These are phyloP conservation scores for Lomographa bimaculata DNA, from an alignment of 2,888 invertebrate species.

Conservation along the genomic window DNA sequence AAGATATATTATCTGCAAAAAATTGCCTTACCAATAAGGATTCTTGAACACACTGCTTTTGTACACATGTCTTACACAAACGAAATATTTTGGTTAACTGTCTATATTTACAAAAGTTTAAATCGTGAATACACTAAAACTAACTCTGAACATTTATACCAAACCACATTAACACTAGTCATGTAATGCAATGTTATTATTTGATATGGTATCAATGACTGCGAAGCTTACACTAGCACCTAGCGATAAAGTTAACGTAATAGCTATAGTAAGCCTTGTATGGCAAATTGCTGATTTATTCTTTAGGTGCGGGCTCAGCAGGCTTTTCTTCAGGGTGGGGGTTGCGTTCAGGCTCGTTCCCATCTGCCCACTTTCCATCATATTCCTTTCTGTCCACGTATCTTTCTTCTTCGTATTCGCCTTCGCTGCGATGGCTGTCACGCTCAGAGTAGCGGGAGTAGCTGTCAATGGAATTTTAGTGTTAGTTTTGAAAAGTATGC, in stretches of 20 bases:
- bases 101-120: slow-evolving; percentile 17
- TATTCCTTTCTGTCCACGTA: slow-evolving; percentile 86
- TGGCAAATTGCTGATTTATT: slow-evolving; percentile 39
- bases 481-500: no score
- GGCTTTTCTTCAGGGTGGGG: slow-evolving; percentile 61
- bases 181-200: background rate
- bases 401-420: slow-evolving; percentile 79
- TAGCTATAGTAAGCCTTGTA: slow-evolving; percentile 6
- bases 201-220: slow-evolving; percentile 7
- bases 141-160: slow-evolving; percentile 4
- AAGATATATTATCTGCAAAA: slow-evolving; percentile 6
- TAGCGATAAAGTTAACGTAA: slow-evolving; percentile 3
- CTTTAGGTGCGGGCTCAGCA: slow-evolving; percentile 65
- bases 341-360: slow-evolving; percentile 73
- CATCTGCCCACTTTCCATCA: slow-evolving; percentile 87
- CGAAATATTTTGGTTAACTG: slow-evolving; percentile 1
- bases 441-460: slow-evolving; percentile 76
- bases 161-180: background rate
- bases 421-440: slow-evolving; percentile 77
- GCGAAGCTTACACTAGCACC: slow-evolving; percentile 9
- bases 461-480: slow-evolving; percentile 42
- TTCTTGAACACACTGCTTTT: slow-evolving; percentile 19
- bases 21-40: slow-evolving; percentile 12
- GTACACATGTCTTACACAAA: slow-evolving; percentile 13
- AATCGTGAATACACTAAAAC: slow-evolving; percentile 8